Evolutionary conservation across 2,113 vertebrate species (phyloP).

Genomic region (Marmota flaviventris): DNA sequence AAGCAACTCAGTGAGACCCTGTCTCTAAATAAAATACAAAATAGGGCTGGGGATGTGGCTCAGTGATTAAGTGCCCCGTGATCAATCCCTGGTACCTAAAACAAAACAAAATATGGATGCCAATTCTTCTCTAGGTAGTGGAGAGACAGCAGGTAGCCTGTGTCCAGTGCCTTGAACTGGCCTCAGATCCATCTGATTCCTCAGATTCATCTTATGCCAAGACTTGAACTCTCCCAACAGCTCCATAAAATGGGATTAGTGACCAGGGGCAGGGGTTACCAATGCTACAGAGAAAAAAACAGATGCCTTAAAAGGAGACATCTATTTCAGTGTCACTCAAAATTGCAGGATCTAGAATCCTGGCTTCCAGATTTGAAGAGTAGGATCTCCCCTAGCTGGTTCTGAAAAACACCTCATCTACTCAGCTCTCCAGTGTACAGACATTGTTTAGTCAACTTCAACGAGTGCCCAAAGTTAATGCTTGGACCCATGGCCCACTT

Average conservation of each 20-base stretch:
- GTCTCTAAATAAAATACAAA: too few relatives aligned
- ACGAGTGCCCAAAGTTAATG: not conserved
- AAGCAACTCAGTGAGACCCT: too few relatives aligned
- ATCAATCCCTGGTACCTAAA: too few relatives aligned
- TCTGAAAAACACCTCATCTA: not conserved
- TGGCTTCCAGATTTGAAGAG: not conserved
- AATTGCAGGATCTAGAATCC: constrained; percentile 13
- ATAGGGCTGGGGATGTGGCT: too few relatives aligned
- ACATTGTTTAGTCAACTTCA: not conserved
- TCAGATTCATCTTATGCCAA: not conserved
- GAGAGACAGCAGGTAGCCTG: not conserved
- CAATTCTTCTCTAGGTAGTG: constrained; percentile 25
- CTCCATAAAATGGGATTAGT: not conserved
- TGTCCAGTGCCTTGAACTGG: not conserved
- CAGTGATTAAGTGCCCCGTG: too few relatives aligned
- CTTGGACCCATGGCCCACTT: not conserved
- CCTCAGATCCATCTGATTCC: too few relatives aligned
- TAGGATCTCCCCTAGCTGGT: not conserved
- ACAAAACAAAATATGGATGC: not conserved
- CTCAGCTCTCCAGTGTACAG: not conserved
- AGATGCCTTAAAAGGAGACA: not conserved
- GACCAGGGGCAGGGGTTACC: not conserved
- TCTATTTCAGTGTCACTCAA: constrained; percentile 4
- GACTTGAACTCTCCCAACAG: not conserved
- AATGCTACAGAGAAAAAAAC: constrained; percentile 27